Percentiles rank a stretch among this genome's conserved stretches.
phyloP scores from a whole-genome alignment of 2,888 invertebrate species.

The Eledona agricola region DNA sequence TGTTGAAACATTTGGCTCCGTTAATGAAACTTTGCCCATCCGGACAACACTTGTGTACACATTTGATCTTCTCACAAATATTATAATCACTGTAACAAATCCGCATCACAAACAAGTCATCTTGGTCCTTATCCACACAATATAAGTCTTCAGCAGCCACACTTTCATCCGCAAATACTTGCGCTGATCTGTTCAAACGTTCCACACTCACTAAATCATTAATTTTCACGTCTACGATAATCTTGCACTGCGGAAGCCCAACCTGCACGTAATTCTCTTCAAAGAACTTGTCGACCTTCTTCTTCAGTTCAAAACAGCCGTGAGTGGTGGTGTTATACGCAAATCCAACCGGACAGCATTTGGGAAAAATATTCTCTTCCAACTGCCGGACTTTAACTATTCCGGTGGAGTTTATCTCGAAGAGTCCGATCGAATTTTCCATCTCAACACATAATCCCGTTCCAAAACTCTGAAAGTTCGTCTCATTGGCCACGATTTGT shows the following conservation, averaged over 20 bases:
- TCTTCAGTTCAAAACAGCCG: conserved; percentile 29
- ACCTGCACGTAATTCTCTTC: conserved; percentile 43
- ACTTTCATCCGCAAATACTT: not conserved
- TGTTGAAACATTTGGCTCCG: conserved; percentile 47
- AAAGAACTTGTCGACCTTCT: conserved; percentile 22
- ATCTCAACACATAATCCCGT: conserved; percentile 20
- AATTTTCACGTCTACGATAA: conserved; percentile 43
- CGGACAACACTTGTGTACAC: conserved; percentile 67
- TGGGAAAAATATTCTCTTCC: conserved; percentile 33
- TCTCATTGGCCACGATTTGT: conserved; percentile 15
- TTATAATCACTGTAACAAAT: conserved; percentile 45
- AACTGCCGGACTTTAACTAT: conserved; percentile 14
- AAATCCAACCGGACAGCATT: conserved; percentile 41
- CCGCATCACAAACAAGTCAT: conserved; percentile 42
- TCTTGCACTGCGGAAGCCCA: conserved; percentile 48
- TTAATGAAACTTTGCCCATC: conserved; percentile 64
- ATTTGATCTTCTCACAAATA: conserved; percentile 50
- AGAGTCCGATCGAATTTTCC: conserved; percentile 13
- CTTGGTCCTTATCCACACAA: conserved; percentile 45
- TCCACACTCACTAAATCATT: not conserved
- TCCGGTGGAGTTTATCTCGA: not conserved
- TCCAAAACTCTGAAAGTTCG: conserved; percentile 12
- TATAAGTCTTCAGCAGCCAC: conserved; percentile 17
- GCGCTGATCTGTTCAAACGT: not conserved
- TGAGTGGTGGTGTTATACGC: conserved; percentile 35